These are phyloP conservation scores for Palythoa grandis DNA, from an alignment of 92 coral and sea anemone genomes.

Conservation along the genomic window DNA sequence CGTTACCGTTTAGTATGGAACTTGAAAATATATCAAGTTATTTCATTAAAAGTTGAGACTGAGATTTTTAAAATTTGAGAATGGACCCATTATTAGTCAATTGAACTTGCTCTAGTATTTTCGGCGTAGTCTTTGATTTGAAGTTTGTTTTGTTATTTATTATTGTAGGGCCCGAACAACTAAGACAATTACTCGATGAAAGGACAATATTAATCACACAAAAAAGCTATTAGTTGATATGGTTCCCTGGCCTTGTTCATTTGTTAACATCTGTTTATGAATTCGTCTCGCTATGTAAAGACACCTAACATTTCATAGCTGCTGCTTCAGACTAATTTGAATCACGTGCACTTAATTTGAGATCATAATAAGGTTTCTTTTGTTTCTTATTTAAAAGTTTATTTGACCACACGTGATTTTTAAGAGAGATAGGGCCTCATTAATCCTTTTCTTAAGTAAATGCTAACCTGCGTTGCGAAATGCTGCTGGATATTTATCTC, in stretches of 20 bases:
- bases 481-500: not conserved
- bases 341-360: not conserved
- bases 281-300: slow-evolving; percentile 50
- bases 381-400: too few species aligned
- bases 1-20: not conserved
- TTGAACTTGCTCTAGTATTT: slow-evolving; percentile 9
- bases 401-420: not conserved
- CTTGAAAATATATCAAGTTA: not conserved
- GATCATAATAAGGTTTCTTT: not conserved
- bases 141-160: slow-evolving; percentile 26
- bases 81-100: not conserved
- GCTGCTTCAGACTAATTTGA: not conserved
- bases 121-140: slow-evolving; percentile 11
- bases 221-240: slow-evolving; percentile 40
- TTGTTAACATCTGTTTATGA: slow-evolving; percentile 38
- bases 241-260: not conserved
- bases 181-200: slow-evolving; percentile 26
- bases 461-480: not conserved
- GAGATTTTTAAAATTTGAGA: not conserved
- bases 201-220: slow-evolving; percentile 31
- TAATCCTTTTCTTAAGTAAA: not conserved
- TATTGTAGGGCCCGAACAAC: not conserved
- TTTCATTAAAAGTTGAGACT: not conserved
- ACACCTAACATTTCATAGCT: slow-evolving; percentile 1
- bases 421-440: too few species aligned